phyloP scores from a whole-genome alignment of 2,888 invertebrate genomes.

The Callyntrura guangdongensis region DNA sequence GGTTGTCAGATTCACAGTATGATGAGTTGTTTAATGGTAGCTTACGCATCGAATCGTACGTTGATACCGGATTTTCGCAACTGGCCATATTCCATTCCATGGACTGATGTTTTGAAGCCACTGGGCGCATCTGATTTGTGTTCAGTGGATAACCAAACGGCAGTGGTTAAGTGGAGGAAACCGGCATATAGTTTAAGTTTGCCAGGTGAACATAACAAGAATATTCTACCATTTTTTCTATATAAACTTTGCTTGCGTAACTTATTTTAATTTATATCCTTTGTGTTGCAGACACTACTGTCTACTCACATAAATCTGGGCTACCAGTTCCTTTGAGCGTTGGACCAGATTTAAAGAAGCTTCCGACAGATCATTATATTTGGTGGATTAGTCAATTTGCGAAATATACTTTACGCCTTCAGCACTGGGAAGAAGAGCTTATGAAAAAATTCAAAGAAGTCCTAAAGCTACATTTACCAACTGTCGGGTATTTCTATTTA shows the following conservation, averaged over 20 bases:
- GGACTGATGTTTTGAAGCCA: conserved; percentile 77
- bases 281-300: conserved; percentile 65
- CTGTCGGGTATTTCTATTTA: conserved; percentile 70
- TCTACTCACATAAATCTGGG: conserved; percentile 71
- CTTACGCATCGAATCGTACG: conserved; percentile 70
- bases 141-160: conserved; percentile 68
- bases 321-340: conserved; percentile 75
- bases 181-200: conserved; percentile 58
- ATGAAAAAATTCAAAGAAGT: conserved; percentile 70
- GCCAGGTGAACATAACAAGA: conserved; percentile 54
- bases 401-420: conserved; percentile 71
- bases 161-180: conserved; percentile 72
- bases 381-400: conserved; percentile 82
- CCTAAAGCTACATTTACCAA: conserved; percentile 71
- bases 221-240: too few relatives aligned
- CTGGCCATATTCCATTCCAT: conserved; percentile 76
- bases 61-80: conserved; percentile 71
- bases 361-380: conserved; percentile 70
- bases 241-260: too few relatives aligned
- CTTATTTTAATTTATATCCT: too few relatives aligned
- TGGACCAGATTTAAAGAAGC: conserved; percentile 63
- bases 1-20: conserved; percentile 81
- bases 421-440: conserved; percentile 58
- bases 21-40: conserved; percentile 80
- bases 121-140: conserved; percentile 69